Evolutionary conservation across 2,113 vertebrate genomes (phyloP).

Genomic region (Callipepla squamata): DNA sequence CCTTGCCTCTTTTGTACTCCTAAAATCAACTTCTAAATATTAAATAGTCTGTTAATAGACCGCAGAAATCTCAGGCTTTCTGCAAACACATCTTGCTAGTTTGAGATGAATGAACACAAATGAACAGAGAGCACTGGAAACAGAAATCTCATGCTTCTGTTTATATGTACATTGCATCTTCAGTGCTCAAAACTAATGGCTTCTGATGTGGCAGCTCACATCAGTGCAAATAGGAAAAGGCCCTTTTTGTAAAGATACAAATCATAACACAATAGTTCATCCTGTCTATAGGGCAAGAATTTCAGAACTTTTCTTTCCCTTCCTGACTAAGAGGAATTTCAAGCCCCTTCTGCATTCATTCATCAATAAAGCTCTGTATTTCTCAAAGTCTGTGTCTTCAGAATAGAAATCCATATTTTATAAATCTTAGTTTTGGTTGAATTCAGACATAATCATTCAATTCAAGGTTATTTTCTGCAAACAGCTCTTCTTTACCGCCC

Average conservation of each 20-base stretch:
- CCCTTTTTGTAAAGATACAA: neutral
- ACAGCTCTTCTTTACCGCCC: slow-evolving; percentile 2
- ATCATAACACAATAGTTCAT: neutral
- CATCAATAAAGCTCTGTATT: neutral
- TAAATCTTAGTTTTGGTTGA: neutral
- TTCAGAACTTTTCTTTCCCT: neutral
- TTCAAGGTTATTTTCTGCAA: slow-evolving; percentile 42
- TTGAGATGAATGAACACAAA: neutral
- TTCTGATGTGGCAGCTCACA: neutral
- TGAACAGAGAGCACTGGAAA: neutral
- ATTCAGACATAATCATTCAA: neutral
- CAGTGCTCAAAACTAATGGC: neutral
- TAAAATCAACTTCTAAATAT: neutral
- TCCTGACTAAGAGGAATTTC: neutral
- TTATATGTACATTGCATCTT: neutral
- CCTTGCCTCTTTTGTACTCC: neutral
- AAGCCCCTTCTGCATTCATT: neutral
- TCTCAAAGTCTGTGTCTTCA: neutral
- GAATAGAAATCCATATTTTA: neutral
- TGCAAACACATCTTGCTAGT: neutral
- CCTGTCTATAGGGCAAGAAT: neutral
- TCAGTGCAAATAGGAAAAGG: neutral
- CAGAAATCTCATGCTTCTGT: neutral
- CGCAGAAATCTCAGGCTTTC: neutral
- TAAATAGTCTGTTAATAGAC: neutral